These are phyloP conservation scores for Caranx ignobilis DNA, from an alignment of 2,113 vertebrate genomes.

Conservation along the genomic window DNA sequence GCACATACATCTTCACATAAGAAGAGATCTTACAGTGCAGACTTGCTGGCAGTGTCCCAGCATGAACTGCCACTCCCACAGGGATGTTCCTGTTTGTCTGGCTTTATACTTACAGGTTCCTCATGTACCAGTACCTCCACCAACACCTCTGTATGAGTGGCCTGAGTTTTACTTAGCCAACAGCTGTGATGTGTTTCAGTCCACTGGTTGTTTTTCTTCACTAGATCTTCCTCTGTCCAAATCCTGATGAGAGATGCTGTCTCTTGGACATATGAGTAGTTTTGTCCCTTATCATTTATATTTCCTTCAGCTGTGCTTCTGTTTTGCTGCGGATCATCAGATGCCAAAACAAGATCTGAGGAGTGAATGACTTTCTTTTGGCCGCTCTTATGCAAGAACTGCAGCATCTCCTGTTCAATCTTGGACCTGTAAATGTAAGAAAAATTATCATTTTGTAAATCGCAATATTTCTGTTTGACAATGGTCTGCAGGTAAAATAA, in stretches of 20 bases:
- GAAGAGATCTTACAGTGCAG: neutral
- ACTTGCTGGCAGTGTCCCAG: neutral
- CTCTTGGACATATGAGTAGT: neutral
- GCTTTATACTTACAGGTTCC: slow-evolving; percentile 11
- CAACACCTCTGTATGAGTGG: slow-evolving; percentile 38
- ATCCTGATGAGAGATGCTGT: neutral
- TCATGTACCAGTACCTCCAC: slow-evolving; percentile 75
- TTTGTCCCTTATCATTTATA: slow-evolving; percentile 12
- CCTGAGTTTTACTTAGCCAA: slow-evolving; percentile 23
- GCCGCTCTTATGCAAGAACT: slow-evolving; percentile 19
- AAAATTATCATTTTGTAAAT: neutral
- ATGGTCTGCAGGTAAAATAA: neutral
- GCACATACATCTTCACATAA: neutral
- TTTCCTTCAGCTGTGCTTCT: neutral
- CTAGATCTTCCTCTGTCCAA: slow-evolving; percentile 26
- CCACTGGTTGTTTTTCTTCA: slow-evolving; percentile 6
- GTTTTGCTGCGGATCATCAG: neutral
- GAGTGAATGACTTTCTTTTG: neutral
- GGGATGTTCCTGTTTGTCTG: neutral
- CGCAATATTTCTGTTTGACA: neutral
- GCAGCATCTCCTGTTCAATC: slow-evolving; percentile 34
- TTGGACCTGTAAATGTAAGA: slow-evolving; percentile 40
- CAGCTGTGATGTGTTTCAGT: slow-evolving; percentile 2
- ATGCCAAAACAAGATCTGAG: neutral
- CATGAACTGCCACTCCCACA: neutral